phyloP scores from a whole-genome alignment of 2,888 invertebrate species.

The Venusia cambrica region DNA sequence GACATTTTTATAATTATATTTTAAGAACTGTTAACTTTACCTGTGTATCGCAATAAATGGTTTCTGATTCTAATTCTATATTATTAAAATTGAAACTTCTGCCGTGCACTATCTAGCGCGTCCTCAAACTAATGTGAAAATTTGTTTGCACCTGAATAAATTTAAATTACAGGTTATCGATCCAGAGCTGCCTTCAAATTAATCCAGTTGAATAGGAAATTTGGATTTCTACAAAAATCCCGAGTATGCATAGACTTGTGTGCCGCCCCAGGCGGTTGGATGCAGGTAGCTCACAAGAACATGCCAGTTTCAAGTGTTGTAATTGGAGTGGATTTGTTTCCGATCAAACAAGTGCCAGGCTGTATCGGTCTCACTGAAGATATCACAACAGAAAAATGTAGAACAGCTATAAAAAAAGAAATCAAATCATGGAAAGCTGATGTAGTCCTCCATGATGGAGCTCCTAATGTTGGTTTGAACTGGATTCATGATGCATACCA shows the following conservation, averaged over 20 bases:
- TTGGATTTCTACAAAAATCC: constrained; percentile 97
- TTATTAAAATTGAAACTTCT: too few relatives aligned
- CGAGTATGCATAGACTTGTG: constrained; percentile 98
- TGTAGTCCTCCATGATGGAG: constrained; percentile 97
- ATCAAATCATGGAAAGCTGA: constrained; percentile 98
- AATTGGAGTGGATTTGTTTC: constrained; percentile 97
- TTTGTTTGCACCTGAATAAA: too few relatives aligned
- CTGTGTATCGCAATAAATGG: too few relatives aligned
- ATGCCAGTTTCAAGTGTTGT: constrained; percentile 98
- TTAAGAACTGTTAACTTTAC: too few relatives aligned
- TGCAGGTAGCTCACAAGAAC: constrained; percentile 98
- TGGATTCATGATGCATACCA: constrained; percentile 99
- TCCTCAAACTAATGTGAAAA: too few relatives aligned
- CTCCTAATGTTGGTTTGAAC: constrained; percentile 97
- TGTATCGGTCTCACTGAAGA: constrained; percentile 95
- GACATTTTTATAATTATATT: too few relatives aligned
- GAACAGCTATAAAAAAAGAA: constrained; percentile 89
- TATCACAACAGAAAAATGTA: constrained; percentile 98
- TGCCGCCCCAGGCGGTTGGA: constrained; percentile 99
- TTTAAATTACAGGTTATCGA: constrained; percentile 87
- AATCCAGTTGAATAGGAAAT: constrained; percentile 98
- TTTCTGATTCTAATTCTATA: too few relatives aligned
- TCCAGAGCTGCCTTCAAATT: constrained; percentile 99
- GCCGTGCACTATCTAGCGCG: too few relatives aligned
- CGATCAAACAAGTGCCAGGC: constrained; percentile 93